These are phyloP conservation scores for Piaya cayana DNA, from an alignment of 2,113 vertebrate genomes.

Conservation along the genomic window DNA sequence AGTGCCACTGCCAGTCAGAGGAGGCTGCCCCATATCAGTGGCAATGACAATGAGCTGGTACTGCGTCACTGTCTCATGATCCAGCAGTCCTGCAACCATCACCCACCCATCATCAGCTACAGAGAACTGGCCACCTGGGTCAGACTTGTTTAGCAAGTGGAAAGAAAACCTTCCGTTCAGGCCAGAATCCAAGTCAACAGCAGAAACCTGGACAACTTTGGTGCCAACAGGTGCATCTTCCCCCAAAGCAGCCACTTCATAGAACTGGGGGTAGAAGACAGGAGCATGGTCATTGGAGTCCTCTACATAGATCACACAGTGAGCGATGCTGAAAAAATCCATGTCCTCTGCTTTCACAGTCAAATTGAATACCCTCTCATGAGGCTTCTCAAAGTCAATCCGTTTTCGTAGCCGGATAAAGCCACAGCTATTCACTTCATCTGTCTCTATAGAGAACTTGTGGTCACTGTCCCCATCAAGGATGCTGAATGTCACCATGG, in stretches of 20 bases:
- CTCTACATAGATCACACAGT: conserved; percentile 86
- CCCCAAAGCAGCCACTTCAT: conserved; percentile 78
- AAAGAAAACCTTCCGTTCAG: conserved; percentile 85
- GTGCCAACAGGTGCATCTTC: conserved; percentile 84
- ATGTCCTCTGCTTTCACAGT: conserved; percentile 87
- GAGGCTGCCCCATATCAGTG: conserved; percentile 79
- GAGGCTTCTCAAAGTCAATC: conserved; percentile 88
- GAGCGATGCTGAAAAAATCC: conserved; percentile 81
- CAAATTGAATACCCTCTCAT: conserved; percentile 87
- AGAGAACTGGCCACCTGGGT: conserved; percentile 81
- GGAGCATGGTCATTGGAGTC: conserved; percentile 88
- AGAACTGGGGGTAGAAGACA: conserved; percentile 85
- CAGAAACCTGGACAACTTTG: conserved; percentile 85
- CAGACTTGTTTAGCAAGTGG: conserved; percentile 80
- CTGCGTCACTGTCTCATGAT: conserved; percentile 80
- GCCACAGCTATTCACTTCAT: conserved; percentile 79
- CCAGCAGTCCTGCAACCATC: conserved; percentile 78
- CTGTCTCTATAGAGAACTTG: conserved; percentile 89
- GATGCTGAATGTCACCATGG: conserved; percentile 85
- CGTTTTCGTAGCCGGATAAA: conserved; percentile 82
- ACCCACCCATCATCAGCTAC: conserved; percentile 84
- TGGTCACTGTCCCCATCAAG: conserved; percentile 83
- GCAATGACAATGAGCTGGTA: conserved; percentile 84
- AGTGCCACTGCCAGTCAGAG: conserved; percentile 82
- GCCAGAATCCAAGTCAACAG: conserved; percentile 86